Percentiles rank a stretch among this genome's conserved stretches.
These are phyloP conservation scores for Drosophila hawaiiensis DNA, from an alignment of 2,888 invertebrate species.

Conservation along the genomic window DNA sequence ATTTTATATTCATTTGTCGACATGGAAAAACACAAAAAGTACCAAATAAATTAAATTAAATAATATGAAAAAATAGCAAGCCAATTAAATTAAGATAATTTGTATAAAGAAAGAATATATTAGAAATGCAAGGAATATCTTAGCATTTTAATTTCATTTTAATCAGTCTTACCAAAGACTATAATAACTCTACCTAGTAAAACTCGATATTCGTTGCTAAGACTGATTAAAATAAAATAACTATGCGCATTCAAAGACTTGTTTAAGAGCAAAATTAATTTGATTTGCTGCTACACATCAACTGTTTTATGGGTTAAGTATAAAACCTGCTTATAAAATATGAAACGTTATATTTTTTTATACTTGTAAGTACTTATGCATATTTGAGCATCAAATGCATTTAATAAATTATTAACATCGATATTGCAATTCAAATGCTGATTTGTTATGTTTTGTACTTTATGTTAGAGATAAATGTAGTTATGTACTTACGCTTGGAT, in stretches of 20 bases:
- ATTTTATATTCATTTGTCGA: not conserved
- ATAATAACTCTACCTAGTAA: not conserved
- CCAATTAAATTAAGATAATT: not conserved
- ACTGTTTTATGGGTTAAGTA: not conserved
- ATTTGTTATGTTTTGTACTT: not conserved
- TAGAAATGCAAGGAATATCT: not conserved
- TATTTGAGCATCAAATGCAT: not conserved
- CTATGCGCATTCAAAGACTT: not conserved
- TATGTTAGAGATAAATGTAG: not conserved
- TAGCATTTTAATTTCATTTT: not conserved
- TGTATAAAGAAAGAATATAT: not conserved
- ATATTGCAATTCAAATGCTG: not conserved
- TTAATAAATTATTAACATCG: not conserved
- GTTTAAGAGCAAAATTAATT: not conserved
- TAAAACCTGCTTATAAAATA: not conserved
- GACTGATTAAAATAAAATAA: not conserved
- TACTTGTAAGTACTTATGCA: not conserved
- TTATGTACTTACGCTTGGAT: slow-evolving; percentile 85
- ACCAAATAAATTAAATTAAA: not conserved
- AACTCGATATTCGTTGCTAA: not conserved
- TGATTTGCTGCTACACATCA: not conserved
- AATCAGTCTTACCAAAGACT: not conserved
- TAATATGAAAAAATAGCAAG: not conserved
- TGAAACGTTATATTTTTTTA: not conserved
- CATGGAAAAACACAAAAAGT: not conserved